Conservation (phyloP, 2,113 vertebrate species). For the Tachycineta bicolor region DNA sequence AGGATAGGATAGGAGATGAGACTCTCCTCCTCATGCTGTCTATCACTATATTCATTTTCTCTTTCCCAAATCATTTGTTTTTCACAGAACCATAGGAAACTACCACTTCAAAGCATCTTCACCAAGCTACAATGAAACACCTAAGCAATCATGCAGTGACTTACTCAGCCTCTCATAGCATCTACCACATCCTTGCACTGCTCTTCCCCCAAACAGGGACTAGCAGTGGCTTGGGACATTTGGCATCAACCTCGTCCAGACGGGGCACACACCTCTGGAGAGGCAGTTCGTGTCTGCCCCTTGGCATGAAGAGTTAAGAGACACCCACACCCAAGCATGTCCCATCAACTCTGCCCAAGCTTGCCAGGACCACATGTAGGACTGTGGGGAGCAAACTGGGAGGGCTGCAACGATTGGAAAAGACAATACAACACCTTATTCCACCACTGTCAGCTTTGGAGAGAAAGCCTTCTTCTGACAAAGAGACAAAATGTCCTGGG, state of each 20-base stretch:
- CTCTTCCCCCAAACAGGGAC: background rate
- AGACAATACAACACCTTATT: background rate
- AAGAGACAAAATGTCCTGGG: background rate
- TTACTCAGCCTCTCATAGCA: background rate
- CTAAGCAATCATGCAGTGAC: background rate
- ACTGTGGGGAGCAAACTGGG: background rate
- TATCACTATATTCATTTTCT: background rate
- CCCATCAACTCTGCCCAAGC: background rate
- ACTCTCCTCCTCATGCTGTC: background rate
- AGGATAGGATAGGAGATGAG: background rate
- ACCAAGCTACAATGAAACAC: background rate
- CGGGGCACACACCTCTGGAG: fast-evolving
- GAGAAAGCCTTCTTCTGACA: background rate
- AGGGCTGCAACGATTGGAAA: background rate
- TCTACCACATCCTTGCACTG: background rate
- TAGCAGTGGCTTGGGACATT: background rate
- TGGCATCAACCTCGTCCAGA: background rate
- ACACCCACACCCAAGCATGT: background rate
- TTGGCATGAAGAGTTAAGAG: fast-evolving
- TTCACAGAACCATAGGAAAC: background rate
- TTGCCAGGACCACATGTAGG: background rate
- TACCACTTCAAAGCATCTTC: background rate
- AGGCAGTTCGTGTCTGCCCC: fast-evolving
- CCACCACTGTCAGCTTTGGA: background rate
- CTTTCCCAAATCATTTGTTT: background rate